Base-by-base conservation (phyloP, 1,140 invertebrate genomes). In the Sminthurinus signatus region DNA sequence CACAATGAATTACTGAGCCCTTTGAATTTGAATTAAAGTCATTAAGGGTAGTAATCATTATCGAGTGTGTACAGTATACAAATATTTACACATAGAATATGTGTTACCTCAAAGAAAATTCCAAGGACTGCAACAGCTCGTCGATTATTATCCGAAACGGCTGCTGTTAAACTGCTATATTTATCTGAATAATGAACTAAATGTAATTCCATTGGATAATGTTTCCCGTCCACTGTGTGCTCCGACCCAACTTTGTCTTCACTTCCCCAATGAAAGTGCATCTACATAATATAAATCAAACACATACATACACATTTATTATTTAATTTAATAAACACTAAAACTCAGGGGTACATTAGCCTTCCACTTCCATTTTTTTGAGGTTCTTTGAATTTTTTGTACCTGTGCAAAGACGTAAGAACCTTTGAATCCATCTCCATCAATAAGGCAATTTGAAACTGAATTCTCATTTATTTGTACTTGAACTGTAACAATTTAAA, bases 211-310 rank as follows among this genome's bases (percentile, higher is more conserved):
- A 62, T 62, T 0, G 67, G 51, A 19, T 55, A 81, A 63, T 72
- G 64, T 36, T 75, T 74, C n/a, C 75, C 76, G 31, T 78, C 76
- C 21, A 84, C 74, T 4, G 74, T 76, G 70, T 84, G 82, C 69
- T 84, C 82, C 2, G 80, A 82, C 5, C 82, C 82, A 4, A 71
- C 57, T 15, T 73, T 69, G 61, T 77, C 74, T 15, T 76, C 73
- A 8, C 72, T 72, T 3, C 80, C 80, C 78, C 81, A 83, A 69
- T 84, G 82, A 51, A 83, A 77, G 71, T 84, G 82, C 29, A 82
- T 69, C 67, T n/a, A n/a, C n/a, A n/a, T n/a, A n/a, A n/a, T n/a
- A n/a, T n/a, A n/a, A n/a, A n/a, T n/a, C n/a, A n/a, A n/a, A n/a
- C n/a, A n/a, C n/a, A n/a, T n/a, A n/a, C n/a, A n/a, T n/a, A n/a